These are phyloP conservation scores for Phoenicopterus ruber DNA, from an alignment of 2,113 vertebrate genomes.

Conservation along the genomic window DNA sequence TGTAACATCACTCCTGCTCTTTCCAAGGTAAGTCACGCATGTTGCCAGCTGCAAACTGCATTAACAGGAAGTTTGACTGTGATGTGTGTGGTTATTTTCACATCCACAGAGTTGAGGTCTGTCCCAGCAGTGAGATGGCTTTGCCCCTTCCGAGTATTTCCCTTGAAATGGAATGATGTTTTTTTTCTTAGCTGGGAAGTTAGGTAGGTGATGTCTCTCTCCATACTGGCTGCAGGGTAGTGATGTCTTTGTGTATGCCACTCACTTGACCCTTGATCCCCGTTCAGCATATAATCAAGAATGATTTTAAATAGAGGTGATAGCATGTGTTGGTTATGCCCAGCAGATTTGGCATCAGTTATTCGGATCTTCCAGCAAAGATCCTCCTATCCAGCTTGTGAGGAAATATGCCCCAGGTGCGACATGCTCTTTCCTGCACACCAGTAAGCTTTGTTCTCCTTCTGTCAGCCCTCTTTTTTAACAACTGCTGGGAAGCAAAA, in stretches of 20 bases:
- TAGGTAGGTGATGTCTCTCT: background rate
- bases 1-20: background rate
- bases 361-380: background rate
- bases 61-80: background rate
- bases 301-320: background rate
- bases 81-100: background rate
- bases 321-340: background rate
- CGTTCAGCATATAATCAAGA: background rate
- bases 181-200: background rate
- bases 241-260: background rate
- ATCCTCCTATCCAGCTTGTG: background rate
- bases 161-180: background rate
- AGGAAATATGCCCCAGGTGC: background rate
- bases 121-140: background rate
- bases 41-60: background rate
- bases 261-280: background rate
- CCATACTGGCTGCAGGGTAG: background rate
- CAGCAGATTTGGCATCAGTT: background rate
- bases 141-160: background rate
- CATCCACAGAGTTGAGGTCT: background rate
- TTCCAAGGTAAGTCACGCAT: rapidly evolving
- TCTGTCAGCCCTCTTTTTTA: background rate
- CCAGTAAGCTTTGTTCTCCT: background rate
- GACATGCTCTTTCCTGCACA: background rate
- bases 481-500: background rate